Percentiles rank a stretch among this genome's conserved stretches.
These are phyloP conservation scores for Pogonophryne albipinna DNA, from an alignment of 2,797 vertebrate species.

Conservation along the genomic window DNA sequence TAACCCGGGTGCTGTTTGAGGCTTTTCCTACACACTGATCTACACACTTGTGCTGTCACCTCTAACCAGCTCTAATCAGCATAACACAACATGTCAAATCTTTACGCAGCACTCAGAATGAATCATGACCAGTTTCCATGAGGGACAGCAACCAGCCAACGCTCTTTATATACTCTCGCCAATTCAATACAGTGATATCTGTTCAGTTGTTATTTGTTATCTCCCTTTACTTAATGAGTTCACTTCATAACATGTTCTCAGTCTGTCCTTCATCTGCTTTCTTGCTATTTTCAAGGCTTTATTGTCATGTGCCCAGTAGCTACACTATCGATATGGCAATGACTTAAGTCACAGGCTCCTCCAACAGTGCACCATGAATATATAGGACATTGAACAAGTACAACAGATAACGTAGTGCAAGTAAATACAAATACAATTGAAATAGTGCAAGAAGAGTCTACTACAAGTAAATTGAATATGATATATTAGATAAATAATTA, in stretches of 20 bases:
- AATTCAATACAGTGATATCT: neutral
- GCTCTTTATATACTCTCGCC: neutral
- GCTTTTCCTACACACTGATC: neutral
- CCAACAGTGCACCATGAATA: too few relatives aligned
- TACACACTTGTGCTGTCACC: neutral
- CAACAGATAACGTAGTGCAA: too few relatives aligned
- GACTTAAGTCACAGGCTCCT: too few relatives aligned
- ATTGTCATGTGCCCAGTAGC: too few relatives aligned
- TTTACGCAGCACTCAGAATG: neutral
- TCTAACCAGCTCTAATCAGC: neutral
- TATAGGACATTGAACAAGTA: too few relatives aligned
- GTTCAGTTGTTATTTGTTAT: neutral
- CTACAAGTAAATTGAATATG: too few relatives aligned
- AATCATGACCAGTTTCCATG: neutral
- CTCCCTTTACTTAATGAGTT: neutral
- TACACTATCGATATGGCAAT: too few relatives aligned
- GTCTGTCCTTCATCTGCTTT: neutral
- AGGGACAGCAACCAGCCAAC: neutral
- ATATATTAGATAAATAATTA: too few relatives aligned
- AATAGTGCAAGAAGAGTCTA: too few relatives aligned
- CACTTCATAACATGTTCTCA: fast-evolving
- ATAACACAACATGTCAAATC: neutral
- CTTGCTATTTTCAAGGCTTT: neutral
- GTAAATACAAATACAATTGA: too few relatives aligned
- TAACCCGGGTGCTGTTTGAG: neutral